A percentile compares a stretch with the other conserved stretches of the same genome.
Conservation (phyloP, 2,113 vertebrate species). For the Poecilia latipinna region DNA sequence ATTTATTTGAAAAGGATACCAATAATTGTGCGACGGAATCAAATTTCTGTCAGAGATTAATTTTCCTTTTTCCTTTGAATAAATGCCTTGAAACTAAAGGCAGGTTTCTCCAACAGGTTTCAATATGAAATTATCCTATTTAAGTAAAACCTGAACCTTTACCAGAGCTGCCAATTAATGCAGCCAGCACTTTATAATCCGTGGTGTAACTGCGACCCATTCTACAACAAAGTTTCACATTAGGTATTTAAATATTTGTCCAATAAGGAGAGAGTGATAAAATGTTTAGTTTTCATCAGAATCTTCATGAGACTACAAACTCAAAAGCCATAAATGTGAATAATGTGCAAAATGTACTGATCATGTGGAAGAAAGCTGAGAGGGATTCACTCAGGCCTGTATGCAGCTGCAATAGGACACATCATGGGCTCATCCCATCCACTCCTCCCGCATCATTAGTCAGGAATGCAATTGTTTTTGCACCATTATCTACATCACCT, state of each 20-base stretch:
- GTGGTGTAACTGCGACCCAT: background rate
- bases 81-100: background rate
- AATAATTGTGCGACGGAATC: background rate
- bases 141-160: background rate
- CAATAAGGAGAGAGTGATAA: background rate
- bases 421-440: conserved; percentile 13
- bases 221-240: background rate
- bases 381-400: background rate
- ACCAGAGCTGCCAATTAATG: background rate
- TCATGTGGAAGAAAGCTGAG: too few relatives aligned
- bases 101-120: background rate
- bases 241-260: background rate
- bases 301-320: background rate
- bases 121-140: background rate
- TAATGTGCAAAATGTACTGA: background rate
- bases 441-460: conserved; percentile 26
- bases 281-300: background rate
- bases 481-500: conserved; percentile 48
- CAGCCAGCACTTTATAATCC: background rate
- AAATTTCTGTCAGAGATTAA: background rate
- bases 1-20: background rate
- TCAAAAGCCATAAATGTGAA: background rate
- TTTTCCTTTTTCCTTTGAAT: background rate
- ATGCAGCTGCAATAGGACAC: background rate
- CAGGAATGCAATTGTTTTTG: conserved; percentile 61